Base-by-base conservation (phyloP, 64 coral and sea anemone genomes). In the Actinia tenebrosa region DNA sequence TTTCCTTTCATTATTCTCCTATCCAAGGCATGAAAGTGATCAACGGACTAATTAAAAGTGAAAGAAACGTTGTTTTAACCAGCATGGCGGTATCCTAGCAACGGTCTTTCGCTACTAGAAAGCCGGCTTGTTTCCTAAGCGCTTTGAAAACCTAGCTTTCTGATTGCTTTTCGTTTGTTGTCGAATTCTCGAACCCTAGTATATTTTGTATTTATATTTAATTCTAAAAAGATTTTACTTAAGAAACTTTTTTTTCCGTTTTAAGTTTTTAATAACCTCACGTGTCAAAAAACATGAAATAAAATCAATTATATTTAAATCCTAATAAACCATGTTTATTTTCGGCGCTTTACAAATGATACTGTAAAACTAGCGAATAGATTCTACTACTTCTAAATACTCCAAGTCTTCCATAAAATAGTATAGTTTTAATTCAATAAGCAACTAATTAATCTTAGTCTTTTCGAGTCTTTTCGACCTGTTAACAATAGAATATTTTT, bases 1-100 rank as follows among this genome's bases (percentile, higher is more conserved):
- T 52, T 53, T 53, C 8, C 22, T 81, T 81, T 81, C 50, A 81
- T 81, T 45, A 81, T 81, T 45, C 9, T 25, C 45, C 44, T 66
- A 45, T 81, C 50, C 7, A 81, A 79, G 22, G 79, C 22, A 75
- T 75, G 69, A 75, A 81, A 81, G 44, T 45, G 53, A 53, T 81
- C 79, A 81, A 50, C 44, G 79, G 16, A 50, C 79, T 81, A 81
- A 81, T 81, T 81, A 81, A 81, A 81, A 53, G 15, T 50, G 44
- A 81, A 81, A 45, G 50, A 15, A 3, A 10, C 79, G 79, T 81
- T 81, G 44, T 81, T 81, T 81, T n/a, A 81, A 81, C 79, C 46
- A 5, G 79, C 50, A 52, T 53, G n/a, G n/a, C 42, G 44, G 79
- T 50, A 45, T 81, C 79, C 17, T 81, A 81, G 79, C 43, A 50